These are phyloP conservation scores for Pionites leucogaster DNA, from an alignment of 2,113 vertebrate species.

Conservation along the genomic window DNA sequence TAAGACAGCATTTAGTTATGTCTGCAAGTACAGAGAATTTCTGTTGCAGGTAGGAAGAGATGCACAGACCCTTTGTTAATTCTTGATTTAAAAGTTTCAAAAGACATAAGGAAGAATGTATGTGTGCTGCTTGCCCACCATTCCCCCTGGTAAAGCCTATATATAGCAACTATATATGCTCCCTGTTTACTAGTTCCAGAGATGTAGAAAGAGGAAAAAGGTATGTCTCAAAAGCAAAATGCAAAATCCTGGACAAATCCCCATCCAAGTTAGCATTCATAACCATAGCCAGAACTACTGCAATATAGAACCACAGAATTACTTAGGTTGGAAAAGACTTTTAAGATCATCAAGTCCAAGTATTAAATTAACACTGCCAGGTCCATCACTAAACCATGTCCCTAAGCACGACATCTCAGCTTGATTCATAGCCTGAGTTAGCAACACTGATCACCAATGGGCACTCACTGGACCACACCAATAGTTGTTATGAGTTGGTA, in stretches of 20 bases:
- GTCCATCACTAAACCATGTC: not conserved
- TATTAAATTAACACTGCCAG: not conserved
- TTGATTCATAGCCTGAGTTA: not conserved
- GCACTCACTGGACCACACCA: not conserved
- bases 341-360: not conserved
- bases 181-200: not conserved
- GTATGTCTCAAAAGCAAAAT: not conserved
- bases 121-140: not conserved
- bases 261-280: not conserved
- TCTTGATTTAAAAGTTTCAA: fast-evolving
- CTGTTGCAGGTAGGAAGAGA: not conserved
- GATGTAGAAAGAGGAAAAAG: not conserved
- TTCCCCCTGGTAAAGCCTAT: not conserved
- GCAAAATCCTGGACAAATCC: not conserved
- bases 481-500: fast-evolving
- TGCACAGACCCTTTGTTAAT: not conserved
- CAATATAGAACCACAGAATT: not conserved
- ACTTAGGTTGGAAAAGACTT: not conserved
- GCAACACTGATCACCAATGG: not conserved
- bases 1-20: not conserved
- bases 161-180: not conserved
- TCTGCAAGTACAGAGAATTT: not conserved
- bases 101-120: not conserved
- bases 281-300: not conserved
- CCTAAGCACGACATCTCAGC: not conserved